These are phyloP conservation scores for Rhabditoides inermis DNA, from an alignment of 2,888 invertebrate genomes.

Conservation along the genomic window DNA sequence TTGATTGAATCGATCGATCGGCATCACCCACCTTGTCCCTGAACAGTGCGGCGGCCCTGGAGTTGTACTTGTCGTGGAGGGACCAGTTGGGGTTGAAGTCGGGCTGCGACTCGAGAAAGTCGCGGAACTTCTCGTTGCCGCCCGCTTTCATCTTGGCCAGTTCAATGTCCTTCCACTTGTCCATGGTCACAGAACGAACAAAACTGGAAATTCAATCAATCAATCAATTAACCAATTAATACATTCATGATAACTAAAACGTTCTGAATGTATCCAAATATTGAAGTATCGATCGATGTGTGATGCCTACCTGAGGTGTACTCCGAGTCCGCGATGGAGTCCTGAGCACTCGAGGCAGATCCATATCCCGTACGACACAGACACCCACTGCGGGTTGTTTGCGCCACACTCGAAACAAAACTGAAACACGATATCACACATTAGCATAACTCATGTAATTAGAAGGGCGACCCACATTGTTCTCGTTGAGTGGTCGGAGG, in stretches of 20 bases:
- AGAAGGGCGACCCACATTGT: constrained; percentile 68
- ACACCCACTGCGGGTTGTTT: constrained; percentile 97
- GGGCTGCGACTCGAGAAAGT: constrained; percentile 78
- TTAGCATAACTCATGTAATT: background rate
- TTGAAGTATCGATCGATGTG: too few species aligned
- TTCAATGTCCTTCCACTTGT: constrained; percentile 98
- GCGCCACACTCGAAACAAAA: constrained; percentile 95
- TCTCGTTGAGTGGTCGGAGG: constrained; percentile 77
- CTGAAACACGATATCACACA: constrained; percentile 60
- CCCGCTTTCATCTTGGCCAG: constrained; percentile 96
- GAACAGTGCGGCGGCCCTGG: constrained; percentile 85
- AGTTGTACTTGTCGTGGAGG: constrained; percentile 83
- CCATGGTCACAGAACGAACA: constrained; percentile 88
- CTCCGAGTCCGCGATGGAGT: constrained; percentile 90
- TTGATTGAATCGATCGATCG: too few species aligned
- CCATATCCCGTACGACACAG: constrained; percentile 98
- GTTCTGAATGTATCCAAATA: background rate
- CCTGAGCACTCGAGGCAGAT: constrained; percentile 98
- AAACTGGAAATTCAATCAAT: constrained; percentile 57
- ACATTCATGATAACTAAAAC: background rate
- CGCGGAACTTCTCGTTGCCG: constrained; percentile 66
- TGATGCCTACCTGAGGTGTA: constrained; percentile 79
- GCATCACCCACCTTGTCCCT: constrained; percentile 84
- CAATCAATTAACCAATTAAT: too few species aligned
- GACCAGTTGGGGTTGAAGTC: constrained; percentile 78